phyloP scores from a whole-genome alignment of 2,888 invertebrate species.

The Apodemia mormo region DNA sequence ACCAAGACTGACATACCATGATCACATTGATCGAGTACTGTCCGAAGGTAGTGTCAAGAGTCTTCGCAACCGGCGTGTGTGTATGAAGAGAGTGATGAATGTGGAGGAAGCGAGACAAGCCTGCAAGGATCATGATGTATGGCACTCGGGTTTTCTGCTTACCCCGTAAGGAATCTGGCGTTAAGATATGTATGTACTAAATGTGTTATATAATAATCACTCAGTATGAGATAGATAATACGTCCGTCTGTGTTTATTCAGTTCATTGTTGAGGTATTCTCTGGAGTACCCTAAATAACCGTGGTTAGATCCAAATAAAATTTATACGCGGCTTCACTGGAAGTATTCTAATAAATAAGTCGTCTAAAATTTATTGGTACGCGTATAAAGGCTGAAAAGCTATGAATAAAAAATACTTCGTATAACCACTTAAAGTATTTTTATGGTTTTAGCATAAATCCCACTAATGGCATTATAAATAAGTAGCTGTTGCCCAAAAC shows the following conservation, averaged over 20 bases:
- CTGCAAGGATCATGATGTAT: too few relatives aligned
- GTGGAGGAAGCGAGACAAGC: too few relatives aligned
- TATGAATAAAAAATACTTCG: background rate
- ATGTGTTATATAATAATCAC: background rate
- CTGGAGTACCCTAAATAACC: constrained; percentile 8
- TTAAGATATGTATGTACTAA: too few relatives aligned
- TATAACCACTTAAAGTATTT: background rate
- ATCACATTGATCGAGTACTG: too few relatives aligned
- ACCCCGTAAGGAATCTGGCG: too few relatives aligned
- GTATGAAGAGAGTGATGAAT: too few relatives aligned
- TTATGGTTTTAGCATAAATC: background rate
- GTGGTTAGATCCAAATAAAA: constrained; percentile 9
- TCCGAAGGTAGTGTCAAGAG: too few relatives aligned
- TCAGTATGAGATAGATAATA: background rate
- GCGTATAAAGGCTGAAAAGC: background rate
- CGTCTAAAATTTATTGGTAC: constrained; percentile 10
- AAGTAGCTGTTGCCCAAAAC: too few relatives aligned
- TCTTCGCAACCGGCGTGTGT: too few relatives aligned
- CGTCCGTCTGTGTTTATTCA: background rate
- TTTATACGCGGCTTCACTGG: constrained; percentile 12
- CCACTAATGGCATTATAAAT: background rate
- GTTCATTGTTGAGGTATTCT: constrained; percentile 11
- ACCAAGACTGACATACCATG: too few relatives aligned
- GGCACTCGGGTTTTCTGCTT: too few relatives aligned
- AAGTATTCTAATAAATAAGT: constrained; percentile 18